Percentiles rank a stretch among this genome's conserved stretches.
Conservation (phyloP, 2,888 invertebrate genomes). For the Lycophotia porphyrea region DNA sequence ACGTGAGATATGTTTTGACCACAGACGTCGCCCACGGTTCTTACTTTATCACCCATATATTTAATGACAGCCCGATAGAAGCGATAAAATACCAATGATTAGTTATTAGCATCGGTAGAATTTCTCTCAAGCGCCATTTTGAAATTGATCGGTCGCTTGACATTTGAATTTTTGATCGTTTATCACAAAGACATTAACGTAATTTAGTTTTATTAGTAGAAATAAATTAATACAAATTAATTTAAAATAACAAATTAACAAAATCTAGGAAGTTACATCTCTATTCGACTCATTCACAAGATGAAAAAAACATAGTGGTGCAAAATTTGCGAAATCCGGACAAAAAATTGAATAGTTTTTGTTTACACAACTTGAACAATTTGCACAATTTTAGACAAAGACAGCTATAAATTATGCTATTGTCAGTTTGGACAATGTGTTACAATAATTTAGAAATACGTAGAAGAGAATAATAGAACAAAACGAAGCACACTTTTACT, state of each 20-base stretch:
- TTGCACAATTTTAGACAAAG: constrained; percentile 72
- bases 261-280: constrained; percentile 30
- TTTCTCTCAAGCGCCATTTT: constrained; percentile 61
- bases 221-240: constrained; percentile 40
- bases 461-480: constrained; percentile 57
- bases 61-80: constrained; percentile 61
- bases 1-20: constrained; percentile 67
- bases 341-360: constrained; percentile 64
- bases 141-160: constrained; percentile 56
- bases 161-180: constrained; percentile 55
- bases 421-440: constrained; percentile 61
- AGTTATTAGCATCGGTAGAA: constrained; percentile 60
- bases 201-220: constrained; percentile 36
- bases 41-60: constrained; percentile 66
- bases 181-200: constrained; percentile 45
- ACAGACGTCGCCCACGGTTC: constrained; percentile 60
- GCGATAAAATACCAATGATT: constrained; percentile 63
- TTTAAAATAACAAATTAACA: constrained; percentile 18
- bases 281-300: constrained; percentile 41
- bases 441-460: constrained; percentile 60
- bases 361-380: constrained; percentile 66
- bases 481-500: constrained; percentile 54
- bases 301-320: constrained; percentile 47
- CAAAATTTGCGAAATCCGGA: constrained; percentile 58
- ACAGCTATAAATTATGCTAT: constrained; percentile 63